Evolutionary conservation across 2,888 invertebrate genomes (phyloP), one percentile per base, ranked within the genome.

Genomic region (Zelleria hepariella): DNA sequence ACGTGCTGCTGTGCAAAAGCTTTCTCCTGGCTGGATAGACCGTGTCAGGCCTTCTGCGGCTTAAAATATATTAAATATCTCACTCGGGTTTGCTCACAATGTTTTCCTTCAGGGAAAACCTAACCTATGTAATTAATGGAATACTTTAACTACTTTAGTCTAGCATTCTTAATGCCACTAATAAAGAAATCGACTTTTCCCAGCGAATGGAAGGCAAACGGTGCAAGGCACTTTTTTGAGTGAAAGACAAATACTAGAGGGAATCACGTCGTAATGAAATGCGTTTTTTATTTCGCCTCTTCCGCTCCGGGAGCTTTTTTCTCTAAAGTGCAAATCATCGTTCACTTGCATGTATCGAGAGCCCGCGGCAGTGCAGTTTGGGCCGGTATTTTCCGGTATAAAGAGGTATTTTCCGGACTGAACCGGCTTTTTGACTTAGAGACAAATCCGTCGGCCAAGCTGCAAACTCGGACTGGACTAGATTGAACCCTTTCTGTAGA

Each of bases 361-460:
- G 7, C 57, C 51, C 26, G 51, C 49, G 51, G 21, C 8, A 56
- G 27, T 54, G 54, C 27, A 55, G 55, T 4, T 21, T n/a, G 32
- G 42, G 21, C 47, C 32, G 32, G 32, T 42, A 42, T 23, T 26
- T 60, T 60, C 58, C 54, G 48, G 58, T 15, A 48, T 53, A 60
- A 60, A 58, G 54, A 58, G 60, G 58, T 60, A 58, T 58, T 57
- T 60, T 58, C 54, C n/a, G 25, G 18, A 24, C 20, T 8, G 18
- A 26, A 20, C 32, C 20, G 32, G 32, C 18, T 48, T 57, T 54
- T 54, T 57, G 42, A 24, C 57, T 57, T 57, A 7, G 56, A 42
- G 32, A 24, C 57, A 48, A 47, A 57, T 57, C 47, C 57, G 47
- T 6, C 20, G 55, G 20, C 18, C 55, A 7, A 20, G 27, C 55